These are phyloP conservation scores for Mormyrops boulengeri DNA, from an alignment of 2,797 vertebrate genomes.

Conservation along the genomic window DNA sequence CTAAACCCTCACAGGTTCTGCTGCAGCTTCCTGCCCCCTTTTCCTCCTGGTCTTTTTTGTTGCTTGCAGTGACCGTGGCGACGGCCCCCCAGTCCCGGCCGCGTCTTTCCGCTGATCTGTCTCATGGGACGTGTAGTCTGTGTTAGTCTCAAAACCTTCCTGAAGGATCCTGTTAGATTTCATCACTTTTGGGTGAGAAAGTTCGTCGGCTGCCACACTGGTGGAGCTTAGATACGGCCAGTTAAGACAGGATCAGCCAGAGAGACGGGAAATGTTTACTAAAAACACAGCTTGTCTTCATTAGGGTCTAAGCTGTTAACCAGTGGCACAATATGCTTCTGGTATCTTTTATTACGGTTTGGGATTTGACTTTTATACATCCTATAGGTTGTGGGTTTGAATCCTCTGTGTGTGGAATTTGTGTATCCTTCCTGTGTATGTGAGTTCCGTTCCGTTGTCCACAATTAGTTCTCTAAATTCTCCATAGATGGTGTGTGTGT, in stretches of 20 bases:
- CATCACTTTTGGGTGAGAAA: background rate
- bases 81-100: background rate
- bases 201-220: background rate
- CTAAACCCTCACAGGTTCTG: background rate
- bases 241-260: background rate
- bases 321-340: background rate
- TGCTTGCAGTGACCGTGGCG: background rate
- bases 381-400: background rate
- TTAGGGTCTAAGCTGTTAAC: background rate
- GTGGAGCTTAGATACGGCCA: background rate
- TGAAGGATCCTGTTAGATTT: background rate
- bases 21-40: background rate
- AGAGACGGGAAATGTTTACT: background rate
- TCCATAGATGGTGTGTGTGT: background rate
- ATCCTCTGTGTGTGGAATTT: background rate
- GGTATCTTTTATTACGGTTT: background rate
- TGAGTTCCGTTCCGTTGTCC: background rate
- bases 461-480: background rate
- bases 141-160: background rate
- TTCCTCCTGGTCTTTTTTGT: background rate
- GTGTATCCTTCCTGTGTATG: background rate
- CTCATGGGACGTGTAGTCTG: background rate
- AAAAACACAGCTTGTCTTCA: background rate
- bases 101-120: background rate
- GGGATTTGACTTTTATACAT: background rate